Conservation (phyloP, 1,140 invertebrate genomes). For the Philotrypesis tridentata region DNA sequence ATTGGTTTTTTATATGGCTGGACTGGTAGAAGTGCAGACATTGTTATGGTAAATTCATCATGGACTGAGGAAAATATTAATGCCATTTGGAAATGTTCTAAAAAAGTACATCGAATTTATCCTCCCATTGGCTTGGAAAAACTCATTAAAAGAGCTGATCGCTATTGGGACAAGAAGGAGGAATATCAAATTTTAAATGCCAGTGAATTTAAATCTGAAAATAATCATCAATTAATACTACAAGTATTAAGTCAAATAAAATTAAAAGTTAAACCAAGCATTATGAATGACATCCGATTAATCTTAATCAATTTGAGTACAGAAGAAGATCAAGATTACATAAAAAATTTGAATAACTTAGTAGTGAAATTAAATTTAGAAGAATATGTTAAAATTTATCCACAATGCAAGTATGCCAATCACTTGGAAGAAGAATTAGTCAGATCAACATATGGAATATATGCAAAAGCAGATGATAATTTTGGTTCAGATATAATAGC, state of each 20-base stretch:
- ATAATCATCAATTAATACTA: conserved; percentile 95
- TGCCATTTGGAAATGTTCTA: conserved; percentile 85
- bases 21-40: conserved; percentile 86
- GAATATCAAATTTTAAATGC: conserved; percentile 89
- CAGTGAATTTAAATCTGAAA: conserved; percentile 97
- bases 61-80: conserved; percentile 97
- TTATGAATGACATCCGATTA: conserved; percentile 74
- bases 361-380: conserved; percentile 87
- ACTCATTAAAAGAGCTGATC: conserved; percentile 80
- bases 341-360: conserved; percentile 88
- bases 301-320: conserved; percentile 94
- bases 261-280: conserved; percentile 72
- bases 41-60: conserved; percentile 96
- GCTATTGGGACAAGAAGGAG: conserved; percentile 73
- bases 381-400: conserved; percentile 86
- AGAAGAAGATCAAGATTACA: conserved; percentile 85
- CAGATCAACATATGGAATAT: conserved; percentile 86
- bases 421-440: conserved; percentile 85
- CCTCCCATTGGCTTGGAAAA: conserved; percentile 94
- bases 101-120: conserved; percentile 88
- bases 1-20: conserved; percentile 80
- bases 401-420: conserved; percentile 88
- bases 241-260: conserved; percentile 87
- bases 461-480: conserved; percentile 99
- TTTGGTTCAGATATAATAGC: conserved; percentile 99